These are phyloP conservation scores for Xestobium rufovillosum DNA, from an alignment of 2,888 invertebrate species.

Conservation along the genomic window DNA sequence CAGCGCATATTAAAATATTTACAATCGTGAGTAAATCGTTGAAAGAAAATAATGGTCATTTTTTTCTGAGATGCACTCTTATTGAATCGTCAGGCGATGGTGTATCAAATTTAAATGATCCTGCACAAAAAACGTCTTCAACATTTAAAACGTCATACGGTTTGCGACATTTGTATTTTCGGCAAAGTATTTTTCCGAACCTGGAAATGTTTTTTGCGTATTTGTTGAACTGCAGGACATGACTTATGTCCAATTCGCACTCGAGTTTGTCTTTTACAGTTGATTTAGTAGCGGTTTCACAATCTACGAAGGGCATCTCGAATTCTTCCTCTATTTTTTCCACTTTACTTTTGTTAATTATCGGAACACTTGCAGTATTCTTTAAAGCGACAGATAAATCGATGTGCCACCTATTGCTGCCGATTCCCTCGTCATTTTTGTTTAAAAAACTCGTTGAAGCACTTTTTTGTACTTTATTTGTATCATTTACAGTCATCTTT, in stretches of 20 bases:
- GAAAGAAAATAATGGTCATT: too few species aligned
- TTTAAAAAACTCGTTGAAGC: not conserved
- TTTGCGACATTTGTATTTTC: constrained; percentile 30
- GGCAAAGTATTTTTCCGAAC: constrained; percentile 48
- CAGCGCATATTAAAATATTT: too few species aligned
- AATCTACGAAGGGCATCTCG: constrained; percentile 38
- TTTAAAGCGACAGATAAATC: constrained; percentile 43
- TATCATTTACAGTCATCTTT: not conserved
- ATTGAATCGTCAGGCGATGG: constrained; percentile 56
- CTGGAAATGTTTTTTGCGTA: constrained; percentile 36
- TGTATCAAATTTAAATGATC: constrained; percentile 49
- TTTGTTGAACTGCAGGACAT: constrained; percentile 22
- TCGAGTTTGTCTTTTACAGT: constrained; percentile 16
- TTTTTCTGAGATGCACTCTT: too few species aligned
- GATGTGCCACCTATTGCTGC: constrained; percentile 32
- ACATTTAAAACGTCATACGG: constrained; percentile 16
- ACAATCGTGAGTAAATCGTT: too few species aligned
- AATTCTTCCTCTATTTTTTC: constrained; percentile 29
- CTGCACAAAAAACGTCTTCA: constrained; percentile 17
- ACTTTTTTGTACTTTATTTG: not conserved
- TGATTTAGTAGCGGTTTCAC: constrained; percentile 28
- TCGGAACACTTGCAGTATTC: constrained; percentile 25
- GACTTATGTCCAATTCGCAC: constrained; percentile 28
- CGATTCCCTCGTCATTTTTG: constrained; percentile 3
- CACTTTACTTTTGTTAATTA: constrained; percentile 18